Base-by-base conservation (phyloP, 2,797 vertebrate genomes). In the Megaceryle alcyon region DNA sequence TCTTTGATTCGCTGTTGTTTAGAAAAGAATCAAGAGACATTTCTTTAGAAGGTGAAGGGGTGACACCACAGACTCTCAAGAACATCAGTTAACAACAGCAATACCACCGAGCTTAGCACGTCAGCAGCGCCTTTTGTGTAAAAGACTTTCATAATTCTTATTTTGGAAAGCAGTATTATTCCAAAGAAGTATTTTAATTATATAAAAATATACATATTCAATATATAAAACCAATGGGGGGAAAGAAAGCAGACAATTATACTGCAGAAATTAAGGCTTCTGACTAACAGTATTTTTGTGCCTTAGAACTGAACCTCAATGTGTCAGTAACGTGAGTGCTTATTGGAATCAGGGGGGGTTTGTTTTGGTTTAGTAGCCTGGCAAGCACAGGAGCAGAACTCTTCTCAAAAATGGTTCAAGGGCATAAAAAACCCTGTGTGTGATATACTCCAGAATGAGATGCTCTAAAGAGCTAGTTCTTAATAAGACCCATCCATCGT, bases 1-100 rank as follows among this genome's bases (percentile, higher is more conserved):
- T 99, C 98, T 97, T 98, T 99, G 97, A 99, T 99, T 54, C 98
- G 98, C 99, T 99, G 91, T 78, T 37, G 21, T 68, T 92, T 51
- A 60, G 41, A 85, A 90, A 82, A 54, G 28, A 53, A 29, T 53
- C 10, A 53, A 53, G 25, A 87, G 83, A 75, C 17, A 51, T 53
- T 68, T 69, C 21, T 86, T 66, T 25, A 60, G 84, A 83, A 91
- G 22, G 16, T 53, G 48, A 70, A 76, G 22, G 87, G 37, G 14
- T 46, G 20, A 80, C 25, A 82, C 17, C 43, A 53, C 11, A 5
- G 4, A 66, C 43, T 66, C 84, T 79, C 72, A 92, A 76, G 46
- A 66, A 70, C 2, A 3, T 22, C n/a, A 88, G 17, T 63, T 63
- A 86, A 60, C 44, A 72, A 19, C 16, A 69, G 56, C n/a, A 31